These are phyloP conservation scores for Datnioides undecimradiatus DNA, from an alignment of 2,113 vertebrate species.

Conservation along the genomic window DNA sequence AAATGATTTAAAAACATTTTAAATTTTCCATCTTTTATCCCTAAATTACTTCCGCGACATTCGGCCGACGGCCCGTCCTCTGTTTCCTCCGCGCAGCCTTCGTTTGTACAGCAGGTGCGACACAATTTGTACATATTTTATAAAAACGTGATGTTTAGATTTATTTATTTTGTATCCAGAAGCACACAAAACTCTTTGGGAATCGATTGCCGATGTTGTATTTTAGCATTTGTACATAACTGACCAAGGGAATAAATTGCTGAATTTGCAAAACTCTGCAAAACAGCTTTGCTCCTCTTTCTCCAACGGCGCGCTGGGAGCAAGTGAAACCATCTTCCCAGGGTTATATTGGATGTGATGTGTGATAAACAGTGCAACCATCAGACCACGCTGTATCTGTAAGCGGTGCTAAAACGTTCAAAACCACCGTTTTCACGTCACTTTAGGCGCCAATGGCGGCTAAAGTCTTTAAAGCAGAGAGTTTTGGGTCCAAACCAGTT, in stretches of 20 bases:
- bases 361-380: not conserved
- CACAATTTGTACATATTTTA: slow-evolving; percentile 80
- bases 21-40: slow-evolving; percentile 61
- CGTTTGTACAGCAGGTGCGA: slow-evolving; percentile 48
- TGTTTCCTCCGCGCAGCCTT: slow-evolving; percentile 35
- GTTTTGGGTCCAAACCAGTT: not conserved
- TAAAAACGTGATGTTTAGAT: slow-evolving; percentile 62
- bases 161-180: slow-evolving; percentile 83
- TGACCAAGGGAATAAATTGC: slow-evolving; percentile 64
- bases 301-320: not conserved
- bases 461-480: not conserved
- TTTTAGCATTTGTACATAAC: slow-evolving; percentile 71
- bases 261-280: slow-evolving; percentile 29
- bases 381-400: no score
- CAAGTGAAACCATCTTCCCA: not conserved
- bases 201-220: slow-evolving; percentile 50
- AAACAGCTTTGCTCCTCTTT: not conserved
- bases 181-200: slow-evolving; percentile 10
- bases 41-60: slow-evolving; percentile 58
- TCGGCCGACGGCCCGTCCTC: slow-evolving; percentile 45
- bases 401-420: no score
- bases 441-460: not conserved
- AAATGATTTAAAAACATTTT: slow-evolving; percentile 23
- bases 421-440: not conserved
- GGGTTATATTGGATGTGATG: no score